Evolutionary conservation across 2,113 vertebrate species (phyloP).

Genomic region (Mystacornis crossleyi): DNA sequence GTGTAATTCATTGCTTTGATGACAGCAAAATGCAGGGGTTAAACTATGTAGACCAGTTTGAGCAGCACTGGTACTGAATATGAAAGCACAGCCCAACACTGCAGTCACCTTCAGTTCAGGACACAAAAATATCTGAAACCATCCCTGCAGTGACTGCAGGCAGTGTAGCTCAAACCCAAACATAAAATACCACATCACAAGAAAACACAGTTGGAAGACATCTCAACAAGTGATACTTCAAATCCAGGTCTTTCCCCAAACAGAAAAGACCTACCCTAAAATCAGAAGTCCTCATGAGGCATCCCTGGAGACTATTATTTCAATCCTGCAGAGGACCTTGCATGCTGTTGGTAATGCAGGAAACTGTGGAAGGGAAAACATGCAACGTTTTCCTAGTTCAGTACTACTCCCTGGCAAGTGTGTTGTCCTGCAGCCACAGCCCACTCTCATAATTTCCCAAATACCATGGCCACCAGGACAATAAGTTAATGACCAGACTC

Average conservation of each 20-base stretch:
- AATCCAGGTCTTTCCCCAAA: neutral
- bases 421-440: neutral
- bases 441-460: neutral
- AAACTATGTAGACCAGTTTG: fast-evolving
- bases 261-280: neutral
- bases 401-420: neutral
- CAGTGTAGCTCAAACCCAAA: neutral
- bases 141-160: fast-evolving
- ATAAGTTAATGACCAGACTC: neutral
- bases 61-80: neutral
- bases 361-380: neutral
- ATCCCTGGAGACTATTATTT: neutral
- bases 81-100: neutral
- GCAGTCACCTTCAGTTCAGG: neutral
- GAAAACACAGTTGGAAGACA: neutral
- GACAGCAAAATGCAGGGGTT: neutral
- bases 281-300: neutral
- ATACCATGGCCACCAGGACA: neutral
- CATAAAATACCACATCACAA: fast-evolving
- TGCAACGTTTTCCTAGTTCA: neutral
- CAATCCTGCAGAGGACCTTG: neutral
- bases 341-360: neutral
- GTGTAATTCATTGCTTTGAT: neutral
- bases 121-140: neutral
- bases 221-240: neutral